Percentiles rank a stretch among this genome's conserved stretches.
Conservation (phyloP, 2,888 invertebrate genomes). For the Ennomos quercinarius region DNA sequence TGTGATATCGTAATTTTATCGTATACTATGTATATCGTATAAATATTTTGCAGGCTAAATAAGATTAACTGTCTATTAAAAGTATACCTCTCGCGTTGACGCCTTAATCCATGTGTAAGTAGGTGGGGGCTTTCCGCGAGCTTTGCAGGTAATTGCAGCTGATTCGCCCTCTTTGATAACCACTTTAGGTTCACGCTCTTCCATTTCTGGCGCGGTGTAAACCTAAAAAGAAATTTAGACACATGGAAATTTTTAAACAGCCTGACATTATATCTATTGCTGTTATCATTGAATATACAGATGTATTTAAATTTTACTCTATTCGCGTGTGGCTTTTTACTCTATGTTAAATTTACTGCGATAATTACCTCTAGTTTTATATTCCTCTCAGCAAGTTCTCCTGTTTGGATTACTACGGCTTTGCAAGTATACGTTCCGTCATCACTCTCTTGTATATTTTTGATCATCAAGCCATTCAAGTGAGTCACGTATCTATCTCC, state of each 20-base stretch:
- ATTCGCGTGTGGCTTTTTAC: too few species aligned
- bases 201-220: slow-evolving; percentile 90
- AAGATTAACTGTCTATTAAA: slow-evolving; percentile 22
- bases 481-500: slow-evolving; percentile 90
- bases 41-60: neutral
- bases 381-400: slow-evolving; percentile 90
- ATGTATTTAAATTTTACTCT: too few species aligned
- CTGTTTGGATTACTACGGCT: slow-evolving; percentile 93
- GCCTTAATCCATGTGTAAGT: slow-evolving; percentile 93
- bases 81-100: slow-evolving; percentile 85
- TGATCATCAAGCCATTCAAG: slow-evolving; percentile 91
- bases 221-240: slow-evolving; percentile 87
- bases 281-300: too few species aligned
- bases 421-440: slow-evolving; percentile 95
- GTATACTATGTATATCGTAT: too few species aligned
- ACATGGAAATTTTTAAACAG: too few species aligned
- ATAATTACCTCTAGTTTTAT: slow-evolving; percentile 91
- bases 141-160: slow-evolving; percentile 90
- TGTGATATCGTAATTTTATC: too few species aligned
- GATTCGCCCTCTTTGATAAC: slow-evolving; percentile 93
- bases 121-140: slow-evolving; percentile 94
- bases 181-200: slow-evolving; percentile 84
- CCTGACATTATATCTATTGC: too few species aligned
- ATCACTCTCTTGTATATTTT: slow-evolving; percentile 91
- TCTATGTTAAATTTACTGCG: too few species aligned